Evolutionary conservation across 2,797 vertebrate genomes (phyloP).

Genomic region (Emys orbicularis): DNA sequence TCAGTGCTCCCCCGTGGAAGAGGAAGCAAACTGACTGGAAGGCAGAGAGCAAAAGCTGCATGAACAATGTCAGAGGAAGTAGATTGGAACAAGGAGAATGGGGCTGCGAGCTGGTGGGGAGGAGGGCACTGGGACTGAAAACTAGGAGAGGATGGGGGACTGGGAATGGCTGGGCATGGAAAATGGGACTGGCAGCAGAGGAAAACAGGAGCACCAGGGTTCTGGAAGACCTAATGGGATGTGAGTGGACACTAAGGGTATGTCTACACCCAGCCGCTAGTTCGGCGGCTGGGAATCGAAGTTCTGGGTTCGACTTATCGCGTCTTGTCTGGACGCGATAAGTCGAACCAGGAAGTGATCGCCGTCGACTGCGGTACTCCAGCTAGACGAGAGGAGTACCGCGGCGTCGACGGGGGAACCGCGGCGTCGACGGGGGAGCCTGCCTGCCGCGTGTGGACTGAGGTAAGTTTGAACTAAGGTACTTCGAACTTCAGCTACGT

Average conservation of each 20-base stretch:
- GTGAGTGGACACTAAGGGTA: background rate
- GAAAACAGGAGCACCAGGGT: background rate
- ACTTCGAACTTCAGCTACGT: too few species aligned
- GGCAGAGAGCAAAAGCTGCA: background rate
- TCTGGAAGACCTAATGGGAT: background rate
- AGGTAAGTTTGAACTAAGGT: too few species aligned
- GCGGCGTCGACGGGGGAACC: too few species aligned
- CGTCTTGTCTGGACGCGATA: too few species aligned
- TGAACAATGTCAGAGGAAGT: background rate
- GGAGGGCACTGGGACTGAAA: background rate
- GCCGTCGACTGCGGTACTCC: too few species aligned
- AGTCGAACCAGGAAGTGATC: too few species aligned
- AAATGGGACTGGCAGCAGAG: background rate
- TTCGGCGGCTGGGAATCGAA: too few species aligned
- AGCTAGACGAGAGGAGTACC: too few species aligned
- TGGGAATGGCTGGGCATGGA: background rate
- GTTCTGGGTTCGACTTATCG: too few species aligned
- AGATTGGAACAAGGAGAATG: background rate
- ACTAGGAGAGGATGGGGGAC: background rate
- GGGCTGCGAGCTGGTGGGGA: background rate
- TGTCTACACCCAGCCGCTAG: too few species aligned
- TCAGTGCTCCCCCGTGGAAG: background rate
- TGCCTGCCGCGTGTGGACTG: too few species aligned
- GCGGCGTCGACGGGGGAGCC: too few species aligned
- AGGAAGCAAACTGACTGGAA: background rate